Percentiles rank a stretch among this genome's conserved stretches.
These are phyloP conservation scores for Melanostigma gelatinosum DNA, from an alignment of 2,113 vertebrate species.

Conservation along the genomic window DNA sequence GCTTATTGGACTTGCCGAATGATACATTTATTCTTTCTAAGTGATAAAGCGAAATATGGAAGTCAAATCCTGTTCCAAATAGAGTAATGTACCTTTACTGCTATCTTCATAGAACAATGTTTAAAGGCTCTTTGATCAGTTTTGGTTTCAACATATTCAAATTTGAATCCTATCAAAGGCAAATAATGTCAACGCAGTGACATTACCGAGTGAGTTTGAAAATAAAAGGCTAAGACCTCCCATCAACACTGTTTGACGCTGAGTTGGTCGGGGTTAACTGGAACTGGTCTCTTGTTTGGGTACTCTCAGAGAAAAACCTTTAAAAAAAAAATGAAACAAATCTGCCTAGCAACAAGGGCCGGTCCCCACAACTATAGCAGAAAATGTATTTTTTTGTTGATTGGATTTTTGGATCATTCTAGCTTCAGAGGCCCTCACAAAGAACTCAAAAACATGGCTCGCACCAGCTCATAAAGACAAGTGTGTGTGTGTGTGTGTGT, in stretches of 20 bases:
- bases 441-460: not conserved
- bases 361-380: not conserved
- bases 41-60: not conserved
- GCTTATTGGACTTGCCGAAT: not conserved
- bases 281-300: not conserved
- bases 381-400: not conserved
- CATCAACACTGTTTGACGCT: not conserved
- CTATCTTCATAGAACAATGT: not conserved
- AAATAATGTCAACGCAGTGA: not conserved
- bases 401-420: not conserved
- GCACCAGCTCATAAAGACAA: not conserved
- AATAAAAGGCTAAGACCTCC: not conserved
- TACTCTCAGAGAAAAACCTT: not conserved
- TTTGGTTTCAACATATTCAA: not conserved
- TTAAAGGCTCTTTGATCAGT: not conserved
- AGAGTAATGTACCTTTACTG: not conserved
- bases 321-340: not conserved
- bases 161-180: not conserved
- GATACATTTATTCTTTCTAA: not conserved
- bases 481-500: conserved; percentile 3
- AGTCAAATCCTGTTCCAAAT: not conserved
- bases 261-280: not conserved
- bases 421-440: conserved; percentile 1
- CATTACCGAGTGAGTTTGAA: not conserved
- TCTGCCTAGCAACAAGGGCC: not conserved